Evolutionary conservation across 2,113 vertebrate genomes (phyloP).

Genomic region (Sinocyclocheilus grahami): DNA sequence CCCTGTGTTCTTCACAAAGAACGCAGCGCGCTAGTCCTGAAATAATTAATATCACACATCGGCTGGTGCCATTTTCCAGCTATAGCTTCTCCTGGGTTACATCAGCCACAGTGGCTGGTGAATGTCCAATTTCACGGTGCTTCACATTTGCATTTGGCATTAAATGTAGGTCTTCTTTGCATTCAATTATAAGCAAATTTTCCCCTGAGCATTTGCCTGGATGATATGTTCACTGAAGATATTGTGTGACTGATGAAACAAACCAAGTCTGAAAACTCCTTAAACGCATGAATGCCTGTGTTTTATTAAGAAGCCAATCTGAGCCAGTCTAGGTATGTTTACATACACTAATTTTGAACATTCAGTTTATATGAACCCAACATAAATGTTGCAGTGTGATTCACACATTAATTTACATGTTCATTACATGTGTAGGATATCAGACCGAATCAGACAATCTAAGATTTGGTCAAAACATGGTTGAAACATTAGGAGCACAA

Average conservation of each 20-base stretch:
- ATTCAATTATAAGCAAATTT: neutral
- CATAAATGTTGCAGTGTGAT: too few species aligned
- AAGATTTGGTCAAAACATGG: too few species aligned
- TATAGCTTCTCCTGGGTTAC: neutral
- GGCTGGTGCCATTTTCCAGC: neutral
- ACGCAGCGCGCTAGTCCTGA: neutral
- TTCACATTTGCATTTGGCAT: neutral
- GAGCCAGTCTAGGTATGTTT: neutral
- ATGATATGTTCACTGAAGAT: neutral
- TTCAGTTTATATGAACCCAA: too few species aligned
- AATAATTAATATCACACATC: conserved; percentile 13
- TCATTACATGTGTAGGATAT: too few species aligned
- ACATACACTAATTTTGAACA: neutral
- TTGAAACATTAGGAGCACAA: too few species aligned
- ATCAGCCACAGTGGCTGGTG: neutral
- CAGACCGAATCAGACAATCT: too few species aligned
- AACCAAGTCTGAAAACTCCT: neutral
- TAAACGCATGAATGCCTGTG: neutral
- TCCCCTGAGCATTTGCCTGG: neutral
- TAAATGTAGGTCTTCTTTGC: neutral
- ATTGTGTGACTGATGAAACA: neutral
- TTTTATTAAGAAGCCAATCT: neutral
- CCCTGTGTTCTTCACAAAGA: neutral
- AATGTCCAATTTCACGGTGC: neutral
- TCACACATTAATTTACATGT: too few species aligned